Conservation (phyloP, 2,888 invertebrate genomes). For the Iselma pallidipennis region DNA sequence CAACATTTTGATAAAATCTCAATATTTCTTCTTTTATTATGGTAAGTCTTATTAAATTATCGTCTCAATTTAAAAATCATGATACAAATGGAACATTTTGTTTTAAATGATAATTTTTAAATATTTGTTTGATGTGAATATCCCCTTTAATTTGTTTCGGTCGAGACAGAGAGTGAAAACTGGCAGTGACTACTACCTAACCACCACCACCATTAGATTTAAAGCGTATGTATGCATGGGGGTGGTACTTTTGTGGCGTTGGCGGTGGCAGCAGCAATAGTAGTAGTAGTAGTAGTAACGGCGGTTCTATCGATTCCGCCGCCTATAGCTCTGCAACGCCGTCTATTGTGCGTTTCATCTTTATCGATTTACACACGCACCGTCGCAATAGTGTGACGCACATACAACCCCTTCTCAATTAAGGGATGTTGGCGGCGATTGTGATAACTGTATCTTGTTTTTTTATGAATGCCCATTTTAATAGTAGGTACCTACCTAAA, state of each 20-base stretch:
- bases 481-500: no score
- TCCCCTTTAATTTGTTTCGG: not conserved
- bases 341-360: conserved; percentile 11
- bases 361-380: conserved; percentile 12
- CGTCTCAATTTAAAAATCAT: not conserved
- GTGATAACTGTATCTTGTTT: not conserved
- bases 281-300: no score
- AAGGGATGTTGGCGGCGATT: not conserved
- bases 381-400: conserved; percentile 4
- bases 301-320: conserved; percentile 9
- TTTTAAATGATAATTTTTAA: not conserved
- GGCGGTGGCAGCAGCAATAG: not conserved
- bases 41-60: not conserved
- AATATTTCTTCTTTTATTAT: not conserved
- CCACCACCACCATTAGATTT: not conserved
- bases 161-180: not conserved
- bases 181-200: not conserved
- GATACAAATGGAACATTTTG: not conserved
- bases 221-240: not conserved
- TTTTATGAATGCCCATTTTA: no score
- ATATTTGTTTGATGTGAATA: no score
- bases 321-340: conserved; percentile 9
- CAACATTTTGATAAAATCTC: not conserved
- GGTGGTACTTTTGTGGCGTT: not conserved
- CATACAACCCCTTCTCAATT: not conserved